Evolutionary conservation across 2,113 vertebrate species (phyloP), one percentile per base, ranked within the genome.

Genomic region (Machaerirhynchus nigripectus): DNA sequence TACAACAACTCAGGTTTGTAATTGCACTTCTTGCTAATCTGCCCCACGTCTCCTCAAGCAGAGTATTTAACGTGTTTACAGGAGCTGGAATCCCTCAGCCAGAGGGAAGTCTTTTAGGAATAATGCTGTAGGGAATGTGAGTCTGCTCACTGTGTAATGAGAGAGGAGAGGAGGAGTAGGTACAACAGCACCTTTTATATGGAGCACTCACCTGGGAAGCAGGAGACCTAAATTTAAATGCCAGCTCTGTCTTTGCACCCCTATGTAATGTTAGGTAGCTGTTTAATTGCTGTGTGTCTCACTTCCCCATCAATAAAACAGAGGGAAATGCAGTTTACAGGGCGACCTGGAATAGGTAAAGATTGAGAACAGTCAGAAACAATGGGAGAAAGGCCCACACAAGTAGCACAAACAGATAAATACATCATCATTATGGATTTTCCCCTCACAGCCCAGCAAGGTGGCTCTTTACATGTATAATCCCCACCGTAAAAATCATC

Each of bases 381-480:
- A 75, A 39, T 7, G 18, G 60, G 40, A 86, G 76, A 40, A 94
- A n/a, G 47, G 57, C 71, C 80, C 76, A 68, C 84, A 86, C 44
- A 81, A 75, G 49, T 4, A 33, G 47, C 73, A 89, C 79, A 94
- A 37, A 84, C 86, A 94, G 92, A 46, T 23, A 7, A 1, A 88
- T 93, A 20, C 26, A 92, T 96, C 91, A 96, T 90, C 69, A 67
- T 96, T 97, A 96, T 95, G 89, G 93, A 94, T 91, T 91, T 69
- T 68, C 84, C 91, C 60, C 84, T 96, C 91, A 9, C 90, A 95
- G 75, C 86, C 74, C 75, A 47, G 83, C 46, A 55, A 96, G 93
- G 80, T 69, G 95, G 92, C 94, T 95, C 93, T 97, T 97, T 95
- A 88, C 96, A 92, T 95, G 84, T 78, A 91, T 91, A 96, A 95